Percentiles rank a stretch among this genome's conserved stretches.
These are phyloP conservation scores for Lagria hirta DNA, from an alignment of 2,888 invertebrate species.

Conservation along the genomic window DNA sequence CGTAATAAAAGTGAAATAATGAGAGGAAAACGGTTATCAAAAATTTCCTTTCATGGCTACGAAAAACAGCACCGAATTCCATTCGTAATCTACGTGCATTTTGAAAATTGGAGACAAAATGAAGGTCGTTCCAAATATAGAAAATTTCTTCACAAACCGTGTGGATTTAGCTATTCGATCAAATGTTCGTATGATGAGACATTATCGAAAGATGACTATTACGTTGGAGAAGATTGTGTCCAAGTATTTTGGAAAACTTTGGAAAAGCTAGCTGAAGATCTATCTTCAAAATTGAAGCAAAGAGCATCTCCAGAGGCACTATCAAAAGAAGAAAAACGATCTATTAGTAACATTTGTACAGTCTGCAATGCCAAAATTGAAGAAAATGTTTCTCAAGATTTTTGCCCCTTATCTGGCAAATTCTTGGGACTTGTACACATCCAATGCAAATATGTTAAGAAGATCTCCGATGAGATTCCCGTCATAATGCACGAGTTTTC, in stretches of 20 bases:
- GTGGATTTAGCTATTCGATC: conserved; percentile 2
- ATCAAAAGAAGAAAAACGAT: conserved; percentile 1
- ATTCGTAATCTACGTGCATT: conserved; percentile 4
- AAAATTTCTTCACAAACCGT: neutral
- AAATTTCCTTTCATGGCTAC: conserved; percentile 1
- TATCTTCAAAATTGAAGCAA: neutral
- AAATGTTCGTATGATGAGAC: conserved; percentile 3
- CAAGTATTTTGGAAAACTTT: neutral
- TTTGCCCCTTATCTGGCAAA: conserved; percentile 10
- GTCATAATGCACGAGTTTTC: conserved; percentile 5
- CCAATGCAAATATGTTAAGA: neutral
- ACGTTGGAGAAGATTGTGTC: neutral
- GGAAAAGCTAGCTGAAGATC: neutral
- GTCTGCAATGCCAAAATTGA: conserved; percentile 1
- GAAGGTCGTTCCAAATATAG: neutral
- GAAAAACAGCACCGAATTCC: neutral
- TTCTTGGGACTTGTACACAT: conserved; percentile 6
- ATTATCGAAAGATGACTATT: neutral
- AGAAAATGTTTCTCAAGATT: neutral
- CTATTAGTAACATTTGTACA: conserved; percentile 3
- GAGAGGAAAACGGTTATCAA: too few relatives aligned
- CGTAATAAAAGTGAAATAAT: too few relatives aligned
- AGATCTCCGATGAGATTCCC: conserved; percentile 4
- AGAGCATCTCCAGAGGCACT: neutral
- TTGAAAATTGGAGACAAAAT: too few relatives aligned